A percentile compares a stretch with the other conserved stretches of the same genome.
Evolutionary conservation across 2,888 invertebrate species (phyloP).

Genomic region (Idaea dimidiata): DNA sequence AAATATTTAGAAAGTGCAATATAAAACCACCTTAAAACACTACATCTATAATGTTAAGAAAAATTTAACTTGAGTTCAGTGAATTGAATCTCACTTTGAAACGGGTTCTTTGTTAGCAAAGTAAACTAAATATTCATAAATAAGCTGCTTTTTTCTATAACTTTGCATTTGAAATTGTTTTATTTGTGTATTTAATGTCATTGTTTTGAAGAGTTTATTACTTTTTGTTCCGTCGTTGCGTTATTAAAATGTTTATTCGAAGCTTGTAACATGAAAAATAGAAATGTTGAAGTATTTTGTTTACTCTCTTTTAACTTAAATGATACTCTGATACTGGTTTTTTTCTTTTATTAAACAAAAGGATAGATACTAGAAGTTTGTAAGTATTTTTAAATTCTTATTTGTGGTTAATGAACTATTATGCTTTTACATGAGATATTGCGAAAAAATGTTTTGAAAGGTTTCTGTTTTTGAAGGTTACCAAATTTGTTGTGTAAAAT

Average conservation of each 20-base stretch:
- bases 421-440: no score
- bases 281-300: neutral
- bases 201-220: conserved; percentile 6
- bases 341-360: neutral
- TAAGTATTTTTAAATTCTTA: no score
- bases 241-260: conserved; percentile 3
- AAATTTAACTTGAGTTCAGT: conserved; percentile 34
- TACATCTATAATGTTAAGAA: conserved; percentile 26
- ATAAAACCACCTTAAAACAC: neutral
- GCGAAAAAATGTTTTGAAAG: no score
- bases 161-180: conserved; percentile 21
- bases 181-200: conserved; percentile 25
- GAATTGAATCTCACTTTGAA: conserved; percentile 51
- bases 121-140: conserved; percentile 45
- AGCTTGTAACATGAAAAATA: neutral
- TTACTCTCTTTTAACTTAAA: neutral
- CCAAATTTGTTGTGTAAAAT: no score
- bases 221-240: conserved; percentile 4
- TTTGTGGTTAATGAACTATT: no score
- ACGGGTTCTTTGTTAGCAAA: conserved; percentile 44
- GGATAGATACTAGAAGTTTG: neutral
- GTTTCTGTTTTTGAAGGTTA: no score
- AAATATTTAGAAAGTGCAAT: neutral
- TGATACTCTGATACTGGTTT: neutral
- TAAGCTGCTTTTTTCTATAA: conserved; percentile 42